Evolutionary conservation across 2,888 invertebrate species (phyloP).

Genomic region (Imbricaverruca yamaguchii): DNA sequence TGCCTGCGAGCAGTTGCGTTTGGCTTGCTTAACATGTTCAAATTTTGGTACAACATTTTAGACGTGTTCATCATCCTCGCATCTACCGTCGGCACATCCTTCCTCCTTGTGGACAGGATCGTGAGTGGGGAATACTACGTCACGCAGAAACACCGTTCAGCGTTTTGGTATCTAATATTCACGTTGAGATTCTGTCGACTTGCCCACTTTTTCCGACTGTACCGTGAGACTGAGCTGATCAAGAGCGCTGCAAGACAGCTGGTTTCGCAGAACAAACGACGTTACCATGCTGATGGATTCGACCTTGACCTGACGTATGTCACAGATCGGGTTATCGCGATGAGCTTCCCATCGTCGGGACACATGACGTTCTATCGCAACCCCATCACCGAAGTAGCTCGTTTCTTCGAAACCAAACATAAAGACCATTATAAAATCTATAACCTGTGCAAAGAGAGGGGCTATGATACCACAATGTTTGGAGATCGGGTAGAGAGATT

Average conservation of each 20-base stretch:
- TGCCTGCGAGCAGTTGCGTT: background rate
- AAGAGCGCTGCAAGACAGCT: constrained; percentile 41
- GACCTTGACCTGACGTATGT: constrained; percentile 48
- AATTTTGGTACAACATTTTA: constrained; percentile 5
- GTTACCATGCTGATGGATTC: constrained; percentile 43
- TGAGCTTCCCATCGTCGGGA: constrained; percentile 48
- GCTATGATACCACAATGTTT: constrained; percentile 43
- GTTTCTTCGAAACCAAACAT: constrained; percentile 46
- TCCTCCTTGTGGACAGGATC: background rate
- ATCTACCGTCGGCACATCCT: background rate
- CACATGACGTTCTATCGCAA: constrained; percentile 46
- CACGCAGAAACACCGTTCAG: background rate
- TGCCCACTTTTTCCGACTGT: background rate
- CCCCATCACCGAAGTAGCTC: constrained; percentile 45
- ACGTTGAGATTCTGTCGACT: background rate
- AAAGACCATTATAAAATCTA: constrained; percentile 45
- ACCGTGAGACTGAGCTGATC: background rate
- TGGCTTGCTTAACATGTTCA: background rate
- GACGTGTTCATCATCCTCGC: background rate
- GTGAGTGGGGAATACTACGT: background rate
- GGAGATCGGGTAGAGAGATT: constrained; percentile 43
- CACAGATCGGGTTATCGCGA: constrained; percentile 47
- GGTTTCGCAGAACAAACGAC: constrained; percentile 47
- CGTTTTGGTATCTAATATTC: constrained; percentile 5
- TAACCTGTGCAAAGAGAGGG: constrained; percentile 47